A percentile compares a stretch with the other conserved stretches of the same genome.
Conservation (phyloP, 1,140 invertebrate genomes). For the Papilio polytes region DNA sequence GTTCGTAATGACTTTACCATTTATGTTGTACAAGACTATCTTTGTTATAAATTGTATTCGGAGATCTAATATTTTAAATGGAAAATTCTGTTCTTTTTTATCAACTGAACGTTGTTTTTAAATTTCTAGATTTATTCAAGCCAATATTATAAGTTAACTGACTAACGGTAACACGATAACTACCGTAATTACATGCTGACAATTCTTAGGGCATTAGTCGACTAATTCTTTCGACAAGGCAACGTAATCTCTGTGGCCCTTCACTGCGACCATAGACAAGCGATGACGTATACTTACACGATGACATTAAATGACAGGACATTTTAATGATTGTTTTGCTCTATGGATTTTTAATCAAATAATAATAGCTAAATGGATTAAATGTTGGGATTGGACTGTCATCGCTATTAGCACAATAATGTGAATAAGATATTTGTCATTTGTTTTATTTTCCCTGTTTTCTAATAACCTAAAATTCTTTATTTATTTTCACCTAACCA, state of each 20-base stretch:
- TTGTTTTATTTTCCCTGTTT: background rate
- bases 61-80: background rate
- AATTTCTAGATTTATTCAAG: too few relatives aligned
- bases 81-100: background rate
- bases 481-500: background rate
- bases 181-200: slow-evolving; percentile 56
- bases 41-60: background rate
- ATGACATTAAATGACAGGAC: slow-evolving; percentile 34
- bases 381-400: background rate
- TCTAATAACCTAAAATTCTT: background rate
- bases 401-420: background rate
- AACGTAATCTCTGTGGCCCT: slow-evolving; percentile 48
- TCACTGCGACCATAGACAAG: slow-evolving; percentile 47
- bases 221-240: slow-evolving; percentile 59
- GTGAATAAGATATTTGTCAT: background rate
- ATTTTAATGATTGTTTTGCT: slow-evolving; percentile 39
- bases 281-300: slow-evolving; percentile 42
- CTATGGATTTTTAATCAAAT: slow-evolving; percentile 33
- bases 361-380: background rate
- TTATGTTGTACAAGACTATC: background rate
- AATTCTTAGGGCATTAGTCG: slow-evolving; percentile 57
- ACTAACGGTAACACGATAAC: slow-evolving; percentile 36
- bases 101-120: background rate
- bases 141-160: background rate
- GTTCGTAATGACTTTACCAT: slow-evolving; percentile 17